Evolutionary conservation across 2,888 invertebrate genomes (phyloP), one percentile per base, ranked within the genome.

Genomic region (Himalopsyche kuldschensis): DNA sequence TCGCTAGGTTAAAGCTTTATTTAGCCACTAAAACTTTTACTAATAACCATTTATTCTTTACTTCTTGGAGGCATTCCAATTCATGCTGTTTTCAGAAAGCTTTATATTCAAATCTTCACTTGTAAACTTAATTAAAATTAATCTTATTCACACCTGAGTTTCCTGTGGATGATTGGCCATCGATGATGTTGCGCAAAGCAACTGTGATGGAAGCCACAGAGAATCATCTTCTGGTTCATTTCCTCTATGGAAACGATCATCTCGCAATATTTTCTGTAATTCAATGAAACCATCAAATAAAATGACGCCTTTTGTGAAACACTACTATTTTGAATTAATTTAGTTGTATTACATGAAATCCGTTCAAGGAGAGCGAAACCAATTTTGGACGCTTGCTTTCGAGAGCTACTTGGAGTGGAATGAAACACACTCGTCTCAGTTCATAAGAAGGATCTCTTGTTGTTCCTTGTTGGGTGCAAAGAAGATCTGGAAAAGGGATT

Each of bases 211-310:
- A 88, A 98, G 92, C 97, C 98, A 98, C 76, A 97, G 92, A 0
- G 97, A 97, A 90, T 98, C 97, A 89, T 97, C 96, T 90, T 98
- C 97, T 0, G 96, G 96, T 89, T 98, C 98, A 86, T 96, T 94
- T 31, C 96, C 96, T 24, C 97, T 94, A 89, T 97, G 97, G 89
- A 98, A 98, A 83, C 97, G 93, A 89, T 97, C 97, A 90, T 98
- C 98, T 86, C 97, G 94, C 32, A 98, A 93, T 87, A 98, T 94
- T 93, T 96, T 95, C 98, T 98, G 89, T 31, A 85, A 85, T 63
- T 69, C n/a, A 78, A 63, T 46, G 20, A 69, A 82, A 63, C 69
- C 63, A 78, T 69, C 17, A 69, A 84, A 63, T 63, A 78, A 27
- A 75, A 15, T 80, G 11, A n/a, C 81, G 15, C 24, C 1, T 63